Percentiles rank a stretch among this genome's conserved stretches.
Evolutionary conservation across 2,888 invertebrate species (phyloP).

Genomic region (Clunio marinus): DNA sequence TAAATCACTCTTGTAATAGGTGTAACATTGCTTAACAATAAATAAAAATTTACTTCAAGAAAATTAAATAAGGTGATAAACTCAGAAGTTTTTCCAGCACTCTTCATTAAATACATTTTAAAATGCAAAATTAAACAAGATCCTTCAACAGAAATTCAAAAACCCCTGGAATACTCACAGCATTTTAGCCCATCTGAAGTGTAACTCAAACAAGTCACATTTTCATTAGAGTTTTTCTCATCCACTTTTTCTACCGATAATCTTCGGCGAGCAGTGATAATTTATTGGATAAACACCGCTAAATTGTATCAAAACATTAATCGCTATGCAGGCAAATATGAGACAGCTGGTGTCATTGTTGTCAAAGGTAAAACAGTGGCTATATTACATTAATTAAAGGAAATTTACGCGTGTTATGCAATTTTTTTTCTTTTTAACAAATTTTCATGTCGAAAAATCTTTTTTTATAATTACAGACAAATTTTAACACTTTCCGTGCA

Average conservation of each 20-base stretch:
- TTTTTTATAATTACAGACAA: constrained; percentile 41
- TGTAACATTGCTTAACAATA: too few relatives aligned
- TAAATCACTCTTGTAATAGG: too few relatives aligned
- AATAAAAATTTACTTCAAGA: too few relatives aligned
- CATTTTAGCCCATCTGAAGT: too few relatives aligned
- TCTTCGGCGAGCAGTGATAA: constrained; percentile 36
- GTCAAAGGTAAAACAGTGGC: constrained; percentile 40
- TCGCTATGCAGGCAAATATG: constrained; percentile 40
- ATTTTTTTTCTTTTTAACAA: constrained; percentile 20
- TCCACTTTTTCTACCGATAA: constrained; percentile 22
- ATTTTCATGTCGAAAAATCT: neutral
- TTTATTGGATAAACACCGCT: constrained; percentile 39
- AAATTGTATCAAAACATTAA: constrained; percentile 29
- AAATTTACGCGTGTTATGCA: constrained; percentile 33
- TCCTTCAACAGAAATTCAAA: too few relatives aligned
- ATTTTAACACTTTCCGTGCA: constrained; percentile 42
- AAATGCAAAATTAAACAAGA: too few relatives aligned
- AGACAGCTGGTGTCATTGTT: constrained; percentile 36
- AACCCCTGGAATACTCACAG: too few relatives aligned
- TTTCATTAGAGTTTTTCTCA: neutral
- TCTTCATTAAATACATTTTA: too few relatives aligned
- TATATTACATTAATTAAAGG: neutral
- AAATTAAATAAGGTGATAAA: too few relatives aligned
- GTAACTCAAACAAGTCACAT: too few relatives aligned
- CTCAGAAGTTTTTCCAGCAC: too few relatives aligned